Evolutionary conservation across 2,113 vertebrate species (phyloP), one percentile per base, ranked within the genome.

Genomic region (Amazona vittata): DNA sequence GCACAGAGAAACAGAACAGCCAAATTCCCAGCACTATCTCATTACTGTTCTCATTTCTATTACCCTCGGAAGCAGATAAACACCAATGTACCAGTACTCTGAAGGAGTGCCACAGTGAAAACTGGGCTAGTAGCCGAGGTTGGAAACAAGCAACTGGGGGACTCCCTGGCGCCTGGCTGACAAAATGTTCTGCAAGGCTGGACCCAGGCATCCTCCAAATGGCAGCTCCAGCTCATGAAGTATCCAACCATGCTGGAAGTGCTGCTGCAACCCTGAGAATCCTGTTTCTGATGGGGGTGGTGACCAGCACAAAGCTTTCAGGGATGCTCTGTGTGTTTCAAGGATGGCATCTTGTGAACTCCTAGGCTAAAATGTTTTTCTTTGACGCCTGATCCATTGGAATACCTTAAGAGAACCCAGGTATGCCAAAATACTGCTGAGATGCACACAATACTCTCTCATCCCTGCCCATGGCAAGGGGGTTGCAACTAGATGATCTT

Each of bases 61-160:
- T 20, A 52, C 13, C 22, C 37, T 35, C 5, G 3, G 44, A 59
- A 84, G 8, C 0, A 2, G 1, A 13, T 24, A 33, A 47, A 47
- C 29, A 85, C 18, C 26, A 78, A 18, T n/a, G 9, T 29, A 67
- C 4, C 39, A 29, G 7, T 46, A 46, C 10, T 49, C 25, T 35
- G 19, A 31, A 62, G 18, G 19, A 46, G 11, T 13, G 5, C 39
- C 86, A 69, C 13, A 65, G 24, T 33, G 19, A 65, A 43, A 35
- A 46, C 10, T 3, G 3, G 4, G 4, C 15, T 18, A 70, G 15
- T 29, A 49, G 46, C 7, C 37, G 46, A 49, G 6, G 8, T 3
- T 85, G 33, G 62, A 57, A 88, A 70, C 3, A 59, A 69, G 35
- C 11, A 68, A n/a, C 11, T 5, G 5, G 22, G 4, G 2, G 11